Evolutionary conservation across 1,140 invertebrate genomes (phyloP).

Genomic region (Antheraea mylitta): DNA sequence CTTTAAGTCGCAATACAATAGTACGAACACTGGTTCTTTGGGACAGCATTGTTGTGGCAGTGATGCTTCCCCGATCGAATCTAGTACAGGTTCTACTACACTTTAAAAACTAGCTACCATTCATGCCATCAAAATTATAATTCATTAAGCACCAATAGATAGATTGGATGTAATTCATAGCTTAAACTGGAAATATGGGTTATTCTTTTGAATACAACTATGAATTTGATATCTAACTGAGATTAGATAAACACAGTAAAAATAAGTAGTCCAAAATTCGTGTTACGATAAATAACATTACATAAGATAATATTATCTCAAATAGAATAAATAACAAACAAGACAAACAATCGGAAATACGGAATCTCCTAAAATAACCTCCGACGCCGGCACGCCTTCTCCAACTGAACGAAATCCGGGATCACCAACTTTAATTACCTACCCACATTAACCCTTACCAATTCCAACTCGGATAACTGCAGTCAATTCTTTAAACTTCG

Average conservation of each 20-base stretch:
- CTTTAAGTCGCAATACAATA: too few species aligned
- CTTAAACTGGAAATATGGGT: too few species aligned
- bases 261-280: not conserved
- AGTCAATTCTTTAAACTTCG: constrained; percentile 50
- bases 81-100: too few species aligned
- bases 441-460: constrained; percentile 50
- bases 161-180: too few species aligned
- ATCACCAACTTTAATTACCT: constrained; percentile 50
- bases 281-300: not conserved
- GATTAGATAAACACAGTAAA: not conserved
- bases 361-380: constrained; percentile 13
- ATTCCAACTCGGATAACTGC: constrained; percentile 43
- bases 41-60: too few species aligned
- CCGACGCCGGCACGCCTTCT: not conserved
- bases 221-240: too few species aligned
- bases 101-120: too few species aligned
- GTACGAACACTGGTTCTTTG: too few species aligned
- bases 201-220: too few species aligned
- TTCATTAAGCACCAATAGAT: too few species aligned
- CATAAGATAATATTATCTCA: not conserved
- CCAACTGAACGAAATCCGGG: constrained; percentile 14
- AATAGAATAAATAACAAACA: constrained; percentile 3
- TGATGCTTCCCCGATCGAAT: too few species aligned
- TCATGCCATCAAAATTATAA: too few species aligned
- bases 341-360: not conserved